Base-by-base conservation (phyloP, 2,113 vertebrate species). In the Calidris pygmaea region DNA sequence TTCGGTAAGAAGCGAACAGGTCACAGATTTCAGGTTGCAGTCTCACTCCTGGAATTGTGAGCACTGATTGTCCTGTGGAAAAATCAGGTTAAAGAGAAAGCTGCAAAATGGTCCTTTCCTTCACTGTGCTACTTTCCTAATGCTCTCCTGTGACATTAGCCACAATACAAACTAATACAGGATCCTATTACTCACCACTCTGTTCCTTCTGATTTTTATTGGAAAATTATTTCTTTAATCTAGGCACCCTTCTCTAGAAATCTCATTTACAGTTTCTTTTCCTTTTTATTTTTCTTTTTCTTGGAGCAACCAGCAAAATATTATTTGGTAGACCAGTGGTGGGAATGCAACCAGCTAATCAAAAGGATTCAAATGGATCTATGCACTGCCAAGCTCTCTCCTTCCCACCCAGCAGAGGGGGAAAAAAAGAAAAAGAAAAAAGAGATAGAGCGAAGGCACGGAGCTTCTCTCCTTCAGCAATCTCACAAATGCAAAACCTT, bases 1-100 rank as follows among this genome's bases (percentile, higher is more conserved):
- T 98, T 73, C 4, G 45, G 41, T 98, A 97, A 5, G 98, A 98
- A 92, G 97, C 97, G 72, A 98, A 98, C 56, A 98, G 97, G 94
- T 99, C 98, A 95, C 98, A 98, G 78, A 98, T 97, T 97, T 99
- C 99, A 27, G 98, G 97, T 95, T 99, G 98, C 87, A 99, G 96
- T 68, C 91, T 96, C 76, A 99, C 97, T 43, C 98, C 99, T 12
- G 99, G 98, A 84, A 99, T 98, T 70, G 98, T 98, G 89, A 99
- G 98, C 96, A 99, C 96, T 70, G 99, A 99, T 89, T 98, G 97
- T 6, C 97, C 99, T 99, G 96, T 59, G 59, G 93, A 95, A 79
- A 90, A 90, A 92, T 43, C 60, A 79, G 83, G 23, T 60, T 78
- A 94, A 91, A 93, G 77, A 95, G 71, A 95, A 90, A 89, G 93